phyloP scores from a whole-genome alignment of 2,797 vertebrate genomes.

The Cryptoprocta ferox region DNA sequence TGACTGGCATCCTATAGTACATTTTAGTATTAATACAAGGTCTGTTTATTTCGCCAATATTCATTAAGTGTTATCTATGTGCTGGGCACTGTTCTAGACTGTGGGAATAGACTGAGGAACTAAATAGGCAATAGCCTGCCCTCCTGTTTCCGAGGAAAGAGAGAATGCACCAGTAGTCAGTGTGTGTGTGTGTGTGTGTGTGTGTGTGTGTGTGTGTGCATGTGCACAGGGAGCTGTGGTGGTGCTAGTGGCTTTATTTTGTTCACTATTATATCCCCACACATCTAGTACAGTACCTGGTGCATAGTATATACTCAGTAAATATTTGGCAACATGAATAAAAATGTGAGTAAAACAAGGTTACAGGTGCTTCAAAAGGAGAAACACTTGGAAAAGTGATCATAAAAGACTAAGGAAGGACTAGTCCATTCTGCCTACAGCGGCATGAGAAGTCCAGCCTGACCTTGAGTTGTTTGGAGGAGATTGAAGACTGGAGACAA shows the following conservation, averaged over 20 bases:
- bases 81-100: neutral
- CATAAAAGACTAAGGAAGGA: neutral
- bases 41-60: neutral
- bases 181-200: too few relatives aligned
- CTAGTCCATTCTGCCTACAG: neutral
- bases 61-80: neutral
- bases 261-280: neutral
- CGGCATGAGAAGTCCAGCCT: neutral
- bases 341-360: neutral
- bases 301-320: neutral
- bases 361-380: neutral
- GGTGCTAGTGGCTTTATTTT: neutral
- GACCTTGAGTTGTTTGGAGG: neutral
- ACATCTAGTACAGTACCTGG: neutral
- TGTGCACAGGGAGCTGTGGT: too few relatives aligned
- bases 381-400: neutral
- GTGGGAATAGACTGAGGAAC: neutral
- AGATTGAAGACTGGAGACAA: neutral
- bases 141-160: neutral
- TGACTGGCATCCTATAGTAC: neutral
- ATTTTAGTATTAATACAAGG: neutral
- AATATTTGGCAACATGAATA: neutral
- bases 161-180: neutral
- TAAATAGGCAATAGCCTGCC: neutral
- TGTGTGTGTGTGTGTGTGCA: too few relatives aligned